Evolutionary conservation across 2,113 vertebrate genomes (phyloP), one percentile per base, ranked within the genome.

Genomic region (Calidris pugnax): DNA sequence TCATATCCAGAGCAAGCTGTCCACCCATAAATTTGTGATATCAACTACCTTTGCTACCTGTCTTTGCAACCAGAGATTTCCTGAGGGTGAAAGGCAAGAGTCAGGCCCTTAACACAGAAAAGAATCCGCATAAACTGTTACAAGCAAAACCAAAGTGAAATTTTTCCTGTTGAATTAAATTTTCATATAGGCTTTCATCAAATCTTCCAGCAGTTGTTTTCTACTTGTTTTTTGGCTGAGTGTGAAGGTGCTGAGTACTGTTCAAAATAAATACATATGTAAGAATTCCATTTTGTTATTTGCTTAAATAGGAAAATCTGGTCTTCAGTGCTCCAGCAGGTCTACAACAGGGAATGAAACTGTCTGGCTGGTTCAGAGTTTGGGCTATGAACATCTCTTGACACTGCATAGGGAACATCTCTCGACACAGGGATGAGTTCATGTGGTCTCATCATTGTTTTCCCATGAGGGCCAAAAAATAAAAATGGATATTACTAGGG

Each of bases 131-230:
- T 19, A 73, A 66, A 1, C 4, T 63, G 2, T 66, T 73, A 37
- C 8, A 94, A 56, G 4, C 2, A 3, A 48, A 57, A 47, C 1
- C 6, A 14, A 11, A 41, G 1, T 4, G 4, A 17, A 7, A 21
- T 80, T 67, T 55, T 28, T 10, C 2, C 20, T 17, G 5, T 76
- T 55, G 7, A 66, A 43, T 12, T 53, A 2, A 12, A 23, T 90
- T 66, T 86, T 59, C 14, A n/a, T 24, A 37, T 7, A 53, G 27
- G 6, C 10, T 85, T 76, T 37, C n/a, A 53, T 43, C 43, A 64
- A 43, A 37, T 43, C 28, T 79, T 86, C 26, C 73, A 51, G 47
- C 33, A 75, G 43, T 26, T 15, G 3, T 66, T 56, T 76, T 47
- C 51, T 72, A 7, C 20, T 69, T 81, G 13, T 39, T 78, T 39